Evolutionary conservation across 1,140 invertebrate species (phyloP), one percentile per base, ranked within the genome.

Genomic region (Aphidius gifuensis): DNA sequence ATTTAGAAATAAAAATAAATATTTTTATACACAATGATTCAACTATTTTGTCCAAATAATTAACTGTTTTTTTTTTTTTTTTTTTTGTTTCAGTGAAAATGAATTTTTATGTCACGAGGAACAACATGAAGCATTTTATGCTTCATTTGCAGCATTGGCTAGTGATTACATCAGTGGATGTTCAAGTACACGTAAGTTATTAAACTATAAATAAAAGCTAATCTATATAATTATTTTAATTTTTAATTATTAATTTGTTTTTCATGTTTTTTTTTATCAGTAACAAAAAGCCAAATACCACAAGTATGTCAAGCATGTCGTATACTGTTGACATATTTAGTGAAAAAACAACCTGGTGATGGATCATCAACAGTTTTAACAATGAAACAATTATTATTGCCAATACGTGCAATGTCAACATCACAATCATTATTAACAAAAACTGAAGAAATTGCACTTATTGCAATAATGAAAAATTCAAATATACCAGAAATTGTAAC

Each of bases 71-170:
- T 50, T 49, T 50, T 38, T 40, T 47, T 43, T 64, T 58, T 72
- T 75, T 71, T 76, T 76, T 63, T 76, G 73, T 85, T 85, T 32
- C 76, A 92, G 90, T 80, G 89, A 92, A 81, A 77, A 84, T 58
- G 89, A 92, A 67, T 86, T 92, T 66, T 74, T 88, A 42, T 83
- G 86, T 45, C 88, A 91, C 76, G 88, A 90, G 69, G 88, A 88
- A 68, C 85, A 87, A 66, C 88, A 88, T 79, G 88, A 88, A 69
- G 83, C 84, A 44, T 92, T 92, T 80, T 92, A 90, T 72, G 88
- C 87, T 58, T 85, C 89, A 6, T 90, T 92, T 80, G 87, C 87
- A 67, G 86, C 88, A 23, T 75, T 92, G 66, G 85, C 89, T 59
- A 86, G 89, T 9, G 88, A 92, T 80, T 91, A 88, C 70, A 85